These are phyloP conservation scores for Chionoecetes opilio DNA, from an alignment of 1,140 invertebrate genomes.

Conservation along the genomic window DNA sequence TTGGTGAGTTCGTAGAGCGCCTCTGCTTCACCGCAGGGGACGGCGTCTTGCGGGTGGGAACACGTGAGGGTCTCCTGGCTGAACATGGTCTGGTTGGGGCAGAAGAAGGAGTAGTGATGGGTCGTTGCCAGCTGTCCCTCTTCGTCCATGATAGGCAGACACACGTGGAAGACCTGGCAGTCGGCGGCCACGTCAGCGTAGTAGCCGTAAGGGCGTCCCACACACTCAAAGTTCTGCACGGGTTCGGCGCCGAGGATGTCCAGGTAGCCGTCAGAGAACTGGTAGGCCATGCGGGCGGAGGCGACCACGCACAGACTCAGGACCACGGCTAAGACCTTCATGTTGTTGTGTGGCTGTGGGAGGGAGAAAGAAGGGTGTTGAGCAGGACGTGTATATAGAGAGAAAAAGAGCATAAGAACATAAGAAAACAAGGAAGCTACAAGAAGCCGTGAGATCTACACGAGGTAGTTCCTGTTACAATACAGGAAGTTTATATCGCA, in stretches of 20 bases:
- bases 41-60: constrained; percentile 14
- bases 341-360: background rate
- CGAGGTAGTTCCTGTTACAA: too few relatives aligned
- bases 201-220: constrained; percentile 25
- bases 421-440: too few relatives aligned
- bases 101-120: constrained; percentile 47
- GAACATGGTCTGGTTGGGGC: constrained; percentile 44
- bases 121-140: background rate
- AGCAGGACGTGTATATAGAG: too few relatives aligned
- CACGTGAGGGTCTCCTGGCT: constrained; percentile 59
- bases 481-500: too few relatives aligned
- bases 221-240: constrained; percentile 38
- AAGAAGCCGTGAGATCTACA: too few relatives aligned
- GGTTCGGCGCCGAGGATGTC: background rate
- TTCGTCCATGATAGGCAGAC: constrained; percentile 22
- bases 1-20: constrained; percentile 46
- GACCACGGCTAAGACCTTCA: constrained; percentile 16
- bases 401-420: too few relatives aligned
- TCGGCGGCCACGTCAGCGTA: constrained; percentile 18
- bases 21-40: constrained; percentile 34
- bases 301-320: background rate
- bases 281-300: constrained; percentile 58
- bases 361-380: constrained; percentile 1
- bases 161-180: constrained; percentile 52
- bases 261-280: background rate